phyloP scores from a whole-genome alignment of 2,113 vertebrate genomes.

The Ancistrus triradiatus region DNA sequence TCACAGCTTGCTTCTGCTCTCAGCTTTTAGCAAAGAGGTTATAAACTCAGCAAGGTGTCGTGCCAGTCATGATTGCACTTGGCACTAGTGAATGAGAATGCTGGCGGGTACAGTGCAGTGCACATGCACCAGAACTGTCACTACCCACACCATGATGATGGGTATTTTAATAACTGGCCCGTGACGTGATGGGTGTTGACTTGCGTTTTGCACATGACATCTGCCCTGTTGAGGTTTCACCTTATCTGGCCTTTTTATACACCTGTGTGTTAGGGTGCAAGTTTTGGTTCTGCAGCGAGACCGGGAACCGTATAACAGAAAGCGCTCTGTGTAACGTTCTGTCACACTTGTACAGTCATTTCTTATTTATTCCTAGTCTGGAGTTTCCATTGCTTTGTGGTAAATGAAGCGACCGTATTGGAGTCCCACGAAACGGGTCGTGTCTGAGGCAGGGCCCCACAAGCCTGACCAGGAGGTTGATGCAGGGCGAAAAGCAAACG shows the following conservation, averaged over 20 bases:
- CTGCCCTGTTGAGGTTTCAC: too few relatives aligned
- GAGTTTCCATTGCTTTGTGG: slow-evolving; percentile 20
- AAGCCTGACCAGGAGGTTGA: too few relatives aligned
- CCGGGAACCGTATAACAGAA: too few relatives aligned
- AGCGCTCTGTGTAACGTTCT: slow-evolving; percentile 17
- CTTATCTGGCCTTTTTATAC: too few relatives aligned
- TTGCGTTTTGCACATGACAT: slow-evolving; percentile 9
- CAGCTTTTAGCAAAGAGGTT: slow-evolving; percentile 36
- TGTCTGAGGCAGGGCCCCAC: too few relatives aligned
- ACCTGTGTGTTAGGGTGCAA: too few relatives aligned
- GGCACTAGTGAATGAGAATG: slow-evolving; percentile 4
- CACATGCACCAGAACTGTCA: slow-evolving; percentile 16
- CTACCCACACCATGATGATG: background rate
- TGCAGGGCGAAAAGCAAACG: too few relatives aligned
- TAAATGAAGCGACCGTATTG: too few relatives aligned
- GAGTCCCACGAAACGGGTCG: too few relatives aligned
- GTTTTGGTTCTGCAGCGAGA: slow-evolving; percentile 3
- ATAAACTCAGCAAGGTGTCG: slow-evolving; percentile 4
- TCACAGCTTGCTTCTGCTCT: slow-evolving; percentile 39
- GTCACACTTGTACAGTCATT: slow-evolving; percentile 29
- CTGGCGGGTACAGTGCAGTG: slow-evolving; percentile 8
- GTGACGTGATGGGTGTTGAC: background rate
- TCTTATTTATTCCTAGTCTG: slow-evolving; percentile 16
- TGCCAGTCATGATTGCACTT: slow-evolving; percentile 10
- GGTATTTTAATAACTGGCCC: slow-evolving; percentile 22